phyloP scores from a whole-genome alignment of 2,113 vertebrate species.

The Megaceryle maxima region DNA sequence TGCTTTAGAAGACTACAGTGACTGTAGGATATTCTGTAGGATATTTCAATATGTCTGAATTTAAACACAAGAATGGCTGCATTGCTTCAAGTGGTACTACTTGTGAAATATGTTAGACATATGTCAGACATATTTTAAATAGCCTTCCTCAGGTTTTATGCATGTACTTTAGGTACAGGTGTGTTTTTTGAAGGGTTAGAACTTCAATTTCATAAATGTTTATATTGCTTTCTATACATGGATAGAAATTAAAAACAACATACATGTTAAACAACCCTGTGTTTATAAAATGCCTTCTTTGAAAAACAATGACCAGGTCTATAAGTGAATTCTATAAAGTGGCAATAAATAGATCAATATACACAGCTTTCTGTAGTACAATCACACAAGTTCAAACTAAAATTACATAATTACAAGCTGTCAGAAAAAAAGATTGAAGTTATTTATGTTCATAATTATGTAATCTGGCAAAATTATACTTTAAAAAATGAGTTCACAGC shows the following conservation, averaged over 20 bases:
- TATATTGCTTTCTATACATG: neutral
- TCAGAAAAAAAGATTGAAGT: constrained; percentile 32
- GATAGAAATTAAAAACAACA: neutral
- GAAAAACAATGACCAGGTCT: neutral
- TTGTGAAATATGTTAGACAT: neutral
- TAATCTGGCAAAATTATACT: constrained; percentile 46
- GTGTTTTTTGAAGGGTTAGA: neutral
- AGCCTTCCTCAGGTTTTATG: neutral
- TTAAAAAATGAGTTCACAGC: neutral
- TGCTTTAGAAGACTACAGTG: neutral
- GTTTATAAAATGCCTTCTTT: neutral
- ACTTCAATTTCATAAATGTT: neutral
- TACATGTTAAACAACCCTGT: neutral
- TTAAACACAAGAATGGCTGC: neutral
- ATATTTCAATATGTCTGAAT: neutral
- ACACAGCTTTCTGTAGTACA: neutral
- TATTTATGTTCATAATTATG: constrained; percentile 48
- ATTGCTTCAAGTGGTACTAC: neutral
- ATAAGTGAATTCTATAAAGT: neutral
- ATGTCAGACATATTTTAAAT: neutral
- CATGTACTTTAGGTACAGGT: neutral
- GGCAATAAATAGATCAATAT: neutral
- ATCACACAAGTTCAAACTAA: constrained; percentile 10
- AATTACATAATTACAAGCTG: constrained; percentile 50
- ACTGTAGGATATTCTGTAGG: neutral